Evolutionary conservation across 53 echinoderm and acorn worm species (phyloP).

Genomic region (Holothuria scabra): DNA sequence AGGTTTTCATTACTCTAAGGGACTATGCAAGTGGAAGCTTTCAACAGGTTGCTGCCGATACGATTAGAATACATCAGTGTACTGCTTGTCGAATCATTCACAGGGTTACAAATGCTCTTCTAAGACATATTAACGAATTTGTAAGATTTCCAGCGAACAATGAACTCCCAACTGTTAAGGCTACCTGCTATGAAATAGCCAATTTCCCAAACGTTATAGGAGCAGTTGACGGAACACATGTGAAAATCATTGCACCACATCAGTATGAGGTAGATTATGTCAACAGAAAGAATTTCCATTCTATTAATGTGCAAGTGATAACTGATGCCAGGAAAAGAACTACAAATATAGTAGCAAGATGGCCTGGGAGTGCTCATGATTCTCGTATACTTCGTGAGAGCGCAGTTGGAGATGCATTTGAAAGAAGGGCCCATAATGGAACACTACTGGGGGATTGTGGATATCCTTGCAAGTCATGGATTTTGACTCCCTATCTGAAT

Average conservation of each 20-base stretch:
- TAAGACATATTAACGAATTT: no score
- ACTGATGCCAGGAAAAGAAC: not conserved
- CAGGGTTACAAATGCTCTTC: no score
- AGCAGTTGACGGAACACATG: no score
- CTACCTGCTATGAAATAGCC: not conserved
- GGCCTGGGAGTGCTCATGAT: conserved; percentile 35
- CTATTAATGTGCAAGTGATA: conserved; percentile 22
- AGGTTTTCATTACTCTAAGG: no score
- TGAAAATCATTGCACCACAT: not conserved
- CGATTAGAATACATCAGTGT: no score
- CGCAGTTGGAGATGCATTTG: conserved; percentile 21
- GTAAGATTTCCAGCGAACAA: no score
- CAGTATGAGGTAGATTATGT: conserved; percentile 28
- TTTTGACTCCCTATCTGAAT: conserved; percentile 26
- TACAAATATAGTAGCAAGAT: conserved; percentile 31
- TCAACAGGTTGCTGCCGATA: no score
- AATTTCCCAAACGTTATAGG: conserved; percentile 9
- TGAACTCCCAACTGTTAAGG: no score
- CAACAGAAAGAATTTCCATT: conserved; percentile 20
- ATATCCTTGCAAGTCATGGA: conserved; percentile 33
- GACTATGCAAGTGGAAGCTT: no score
- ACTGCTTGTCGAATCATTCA: no score
- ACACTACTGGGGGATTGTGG: conserved; percentile 33
- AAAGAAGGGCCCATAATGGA: conserved; percentile 5
- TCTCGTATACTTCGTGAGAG: conserved; percentile 26